A percentile compares a stretch with the other conserved stretches of the same genome.
Conservation (phyloP, 2,113 vertebrate species). For the Circaetus cinerascens region DNA sequence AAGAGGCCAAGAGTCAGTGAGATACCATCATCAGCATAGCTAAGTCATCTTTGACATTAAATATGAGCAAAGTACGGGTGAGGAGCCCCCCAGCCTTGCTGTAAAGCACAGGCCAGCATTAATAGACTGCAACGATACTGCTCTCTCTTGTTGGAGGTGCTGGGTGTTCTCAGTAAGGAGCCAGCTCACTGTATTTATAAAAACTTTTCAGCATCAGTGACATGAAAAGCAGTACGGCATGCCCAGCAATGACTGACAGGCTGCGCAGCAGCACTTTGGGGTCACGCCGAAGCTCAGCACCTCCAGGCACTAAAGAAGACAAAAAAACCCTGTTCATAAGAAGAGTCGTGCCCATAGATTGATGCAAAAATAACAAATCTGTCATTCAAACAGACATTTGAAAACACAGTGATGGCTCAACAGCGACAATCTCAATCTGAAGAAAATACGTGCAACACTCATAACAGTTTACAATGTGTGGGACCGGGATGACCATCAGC, state of each 20-base stretch:
- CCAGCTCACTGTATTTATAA: neutral
- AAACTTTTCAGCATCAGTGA: neutral
- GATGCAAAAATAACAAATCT: constrained; percentile 33
- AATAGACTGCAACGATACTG: fast-evolving
- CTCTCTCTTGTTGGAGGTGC: neutral
- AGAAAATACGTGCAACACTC: neutral
- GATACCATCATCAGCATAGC: neutral
- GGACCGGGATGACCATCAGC: neutral
- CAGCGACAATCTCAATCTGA: neutral
- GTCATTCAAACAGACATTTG: neutral
- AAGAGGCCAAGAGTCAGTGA: neutral
- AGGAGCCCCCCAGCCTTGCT: neutral
- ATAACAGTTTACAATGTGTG: neutral
- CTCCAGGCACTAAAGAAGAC: neutral
- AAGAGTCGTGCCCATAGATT: neutral
- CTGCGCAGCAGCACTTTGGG: neutral
- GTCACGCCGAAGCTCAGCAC: neutral
- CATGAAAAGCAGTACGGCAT: fast-evolving
- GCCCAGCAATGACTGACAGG: neutral
- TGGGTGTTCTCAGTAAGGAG: neutral
- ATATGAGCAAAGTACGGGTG: neutral
- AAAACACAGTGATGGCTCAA: neutral
- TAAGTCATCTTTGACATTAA: neutral
- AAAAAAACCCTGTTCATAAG: neutral
- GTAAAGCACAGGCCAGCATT: fast-evolving